Evolutionary conservation across 2,113 vertebrate genomes (phyloP).

Genomic region (Chrysochloris asiatica): DNA sequence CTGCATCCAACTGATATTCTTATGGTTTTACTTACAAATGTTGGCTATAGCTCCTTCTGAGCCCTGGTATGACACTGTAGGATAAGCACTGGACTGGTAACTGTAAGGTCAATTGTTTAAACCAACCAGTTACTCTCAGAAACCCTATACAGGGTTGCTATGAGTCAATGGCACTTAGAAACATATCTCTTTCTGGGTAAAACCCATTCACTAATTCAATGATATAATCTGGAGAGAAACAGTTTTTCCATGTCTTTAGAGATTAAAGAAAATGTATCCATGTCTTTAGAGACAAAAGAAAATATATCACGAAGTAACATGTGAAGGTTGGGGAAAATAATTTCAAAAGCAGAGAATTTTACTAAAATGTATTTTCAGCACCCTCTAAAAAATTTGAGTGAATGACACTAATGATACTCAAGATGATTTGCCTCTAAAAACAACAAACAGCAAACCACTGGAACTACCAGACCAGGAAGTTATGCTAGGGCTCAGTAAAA

Average conservation of each 20-base stretch:
- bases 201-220: conserved; percentile 9
- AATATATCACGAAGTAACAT: neutral
- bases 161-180: too few species aligned
- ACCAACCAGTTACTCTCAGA: too few species aligned
- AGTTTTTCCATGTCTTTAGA: neutral
- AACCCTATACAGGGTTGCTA: too few species aligned
- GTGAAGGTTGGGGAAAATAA: neutral
- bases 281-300: neutral
- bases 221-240: neutral
- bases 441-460: neutral
- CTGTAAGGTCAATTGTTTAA: too few species aligned
- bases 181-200: conserved; percentile 2
- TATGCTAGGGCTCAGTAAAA: neutral
- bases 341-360: neutral
- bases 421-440: neutral
- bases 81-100: too few species aligned
- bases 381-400: neutral
- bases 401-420: conserved; percentile 13
- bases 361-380: conserved; percentile 41
- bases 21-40: neutral
- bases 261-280: neutral
- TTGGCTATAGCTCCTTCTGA: neutral
- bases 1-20: neutral
- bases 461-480: neutral
- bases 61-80: too few species aligned